Evolutionary conservation across 2,113 vertebrate species (phyloP).

Genomic region (Hypomesus transpacificus): DNA sequence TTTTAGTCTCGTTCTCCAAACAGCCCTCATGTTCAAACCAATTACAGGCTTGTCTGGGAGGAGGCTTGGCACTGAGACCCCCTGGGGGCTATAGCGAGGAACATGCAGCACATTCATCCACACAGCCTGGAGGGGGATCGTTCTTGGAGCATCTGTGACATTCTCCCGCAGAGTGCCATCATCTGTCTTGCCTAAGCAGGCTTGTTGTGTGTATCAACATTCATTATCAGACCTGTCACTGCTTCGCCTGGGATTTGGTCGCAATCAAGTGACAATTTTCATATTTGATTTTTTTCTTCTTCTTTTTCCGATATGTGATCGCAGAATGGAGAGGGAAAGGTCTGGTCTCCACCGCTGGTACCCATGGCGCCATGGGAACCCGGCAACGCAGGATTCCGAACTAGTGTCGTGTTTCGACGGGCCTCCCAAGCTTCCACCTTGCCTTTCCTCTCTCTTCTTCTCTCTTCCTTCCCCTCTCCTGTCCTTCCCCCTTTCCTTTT

Average conservation of each 20-base stretch:
- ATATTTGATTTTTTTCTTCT: constrained; percentile 33
- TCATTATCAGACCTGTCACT: constrained; percentile 67
- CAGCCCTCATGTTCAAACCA: constrained; percentile 74
- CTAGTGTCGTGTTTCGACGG: no score
- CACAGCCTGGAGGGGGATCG: constrained; percentile 75
- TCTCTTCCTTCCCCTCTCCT: no score
- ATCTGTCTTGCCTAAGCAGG: constrained; percentile 70
- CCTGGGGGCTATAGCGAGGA: constrained; percentile 65
- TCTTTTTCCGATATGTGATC: background rate
- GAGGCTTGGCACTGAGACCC: constrained; percentile 64
- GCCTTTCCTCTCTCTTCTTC: no score
- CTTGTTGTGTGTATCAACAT: constrained; percentile 72
- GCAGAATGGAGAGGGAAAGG: background rate
- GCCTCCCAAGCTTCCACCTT: no score
- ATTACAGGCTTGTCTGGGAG: constrained; percentile 68
- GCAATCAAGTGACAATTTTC: constrained; percentile 46
- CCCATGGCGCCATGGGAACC: no score
- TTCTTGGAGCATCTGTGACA: constrained; percentile 73
- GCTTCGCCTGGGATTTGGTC: constrained; percentile 44
- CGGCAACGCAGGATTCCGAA: no score
- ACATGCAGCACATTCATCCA: constrained; percentile 73
- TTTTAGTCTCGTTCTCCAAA: constrained; percentile 67
- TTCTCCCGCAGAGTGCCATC: constrained; percentile 71
- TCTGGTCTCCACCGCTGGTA: no score
- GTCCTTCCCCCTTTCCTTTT: no score